Percentiles rank a stretch among this genome's conserved stretches.
Conservation (phyloP, 2,888 invertebrate species). For the Mimachlamys varia region DNA sequence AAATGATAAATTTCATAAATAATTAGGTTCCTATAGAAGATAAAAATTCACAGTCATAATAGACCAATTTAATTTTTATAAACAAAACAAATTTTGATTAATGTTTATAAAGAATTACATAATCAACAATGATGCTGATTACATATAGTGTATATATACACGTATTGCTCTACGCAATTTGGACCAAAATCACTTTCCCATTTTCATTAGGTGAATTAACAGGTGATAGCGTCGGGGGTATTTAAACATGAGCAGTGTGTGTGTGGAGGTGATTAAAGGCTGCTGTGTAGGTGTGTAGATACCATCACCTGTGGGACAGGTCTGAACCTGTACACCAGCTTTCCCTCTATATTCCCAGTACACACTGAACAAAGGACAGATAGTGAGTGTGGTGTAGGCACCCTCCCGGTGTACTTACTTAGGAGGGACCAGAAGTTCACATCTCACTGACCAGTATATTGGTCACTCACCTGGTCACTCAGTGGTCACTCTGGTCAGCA, state of each 20-base stretch:
- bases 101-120: no score
- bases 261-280: background rate
- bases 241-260: background rate
- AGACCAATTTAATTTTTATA: no score
- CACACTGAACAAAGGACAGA: conserved; percentile 7
- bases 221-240: no score
- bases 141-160: background rate
- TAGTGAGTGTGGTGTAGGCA: background rate
- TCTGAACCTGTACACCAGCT: background rate
- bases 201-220: no score
- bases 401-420: background rate
- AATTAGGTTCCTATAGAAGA: no score
- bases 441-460: no score
- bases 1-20: no score
- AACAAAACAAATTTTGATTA: no score
- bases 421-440: background rate
- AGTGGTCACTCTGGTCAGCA: background rate
- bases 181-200: no score
- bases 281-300: conserved; percentile 31
- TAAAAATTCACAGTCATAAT: no score
- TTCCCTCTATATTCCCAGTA: background rate
- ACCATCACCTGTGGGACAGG: conserved; percentile 7
- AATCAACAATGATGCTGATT: background rate
- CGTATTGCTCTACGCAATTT: no score
- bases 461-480: no score